A percentile compares a stretch with the other conserved stretches of the same genome.
phyloP scores from a whole-genome alignment of 2,888 invertebrate species.

The Drosophila demipolita region DNA sequence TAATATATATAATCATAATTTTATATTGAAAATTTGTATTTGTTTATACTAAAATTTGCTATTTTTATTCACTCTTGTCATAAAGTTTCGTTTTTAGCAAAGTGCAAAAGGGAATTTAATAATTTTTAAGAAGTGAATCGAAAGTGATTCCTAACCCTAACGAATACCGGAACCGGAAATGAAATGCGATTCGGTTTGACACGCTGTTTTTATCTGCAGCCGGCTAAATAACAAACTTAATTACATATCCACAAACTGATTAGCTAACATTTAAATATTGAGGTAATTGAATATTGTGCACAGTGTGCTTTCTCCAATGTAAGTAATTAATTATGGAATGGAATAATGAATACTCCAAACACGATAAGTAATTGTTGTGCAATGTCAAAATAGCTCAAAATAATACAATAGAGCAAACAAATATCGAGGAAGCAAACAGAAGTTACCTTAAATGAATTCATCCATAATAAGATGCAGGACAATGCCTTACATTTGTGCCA shows the following conservation, averaged over 20 bases:
- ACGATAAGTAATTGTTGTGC: constrained; percentile 21
- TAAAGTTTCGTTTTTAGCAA: background rate
- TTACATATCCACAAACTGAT: constrained; percentile 11
- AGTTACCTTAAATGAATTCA: constrained; percentile 35
- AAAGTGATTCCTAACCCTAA: background rate
- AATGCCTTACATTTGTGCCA: constrained; percentile 39
- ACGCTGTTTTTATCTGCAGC: background rate
- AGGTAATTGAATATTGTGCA: constrained; percentile 17
- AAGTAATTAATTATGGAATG: constrained; percentile 18
- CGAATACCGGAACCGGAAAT: background rate
- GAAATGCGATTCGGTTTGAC: background rate
- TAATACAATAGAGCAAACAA: constrained; percentile 11
- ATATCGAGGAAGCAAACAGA: constrained; percentile 1
- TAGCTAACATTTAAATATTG: constrained; percentile 21
- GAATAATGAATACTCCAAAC: constrained; percentile 1
- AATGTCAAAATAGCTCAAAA: constrained; percentile 16
- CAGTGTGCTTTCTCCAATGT: background rate
- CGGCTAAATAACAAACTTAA: background rate
- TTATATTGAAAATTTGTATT: background rate
- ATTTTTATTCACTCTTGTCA: background rate
- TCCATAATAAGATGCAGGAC: constrained; percentile 62
- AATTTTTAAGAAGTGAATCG: background rate
- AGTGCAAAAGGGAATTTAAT: background rate
- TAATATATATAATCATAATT: background rate
- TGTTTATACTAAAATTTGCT: no score